These are phyloP conservation scores for Lanius collurio DNA, from an alignment of 2,113 vertebrate species.

Conservation along the genomic window DNA sequence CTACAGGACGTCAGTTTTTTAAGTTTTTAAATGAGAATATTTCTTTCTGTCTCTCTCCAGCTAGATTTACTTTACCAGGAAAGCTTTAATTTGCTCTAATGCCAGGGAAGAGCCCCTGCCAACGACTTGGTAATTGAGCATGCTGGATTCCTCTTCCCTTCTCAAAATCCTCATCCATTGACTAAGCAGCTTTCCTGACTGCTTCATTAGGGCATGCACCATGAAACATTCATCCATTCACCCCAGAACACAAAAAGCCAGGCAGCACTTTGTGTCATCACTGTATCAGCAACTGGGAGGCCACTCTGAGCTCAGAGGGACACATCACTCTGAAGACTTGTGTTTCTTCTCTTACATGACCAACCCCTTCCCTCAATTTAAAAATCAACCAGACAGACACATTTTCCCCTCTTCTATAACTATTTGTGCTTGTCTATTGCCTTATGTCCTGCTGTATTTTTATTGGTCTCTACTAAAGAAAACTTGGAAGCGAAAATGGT, in stretches of 20 bases:
- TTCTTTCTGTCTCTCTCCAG: not conserved
- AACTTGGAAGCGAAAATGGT: not conserved
- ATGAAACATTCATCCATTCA: not conserved
- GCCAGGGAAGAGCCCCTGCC: not conserved
- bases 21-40: not conserved
- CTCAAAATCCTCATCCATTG: not conserved
- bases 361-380: not conserved
- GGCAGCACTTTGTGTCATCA: not conserved
- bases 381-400: not conserved
- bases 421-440: not conserved
- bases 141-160: not conserved
- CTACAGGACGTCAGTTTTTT: not conserved
- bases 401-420: not conserved
- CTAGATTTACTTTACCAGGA: not conserved
- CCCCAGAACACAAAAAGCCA: not conserved
- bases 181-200: not conserved
- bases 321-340: not conserved
- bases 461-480: slow-evolving; percentile 7
- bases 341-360: not conserved
- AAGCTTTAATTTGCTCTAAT: not conserved
- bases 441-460: slow-evolving; percentile 27
- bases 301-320: not conserved
- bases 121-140: not conserved
- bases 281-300: not conserved
- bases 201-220: not conserved